Evolutionary conservation across 2,113 vertebrate species (phyloP).

Genomic region (Gallinago paraguaiae): DNA sequence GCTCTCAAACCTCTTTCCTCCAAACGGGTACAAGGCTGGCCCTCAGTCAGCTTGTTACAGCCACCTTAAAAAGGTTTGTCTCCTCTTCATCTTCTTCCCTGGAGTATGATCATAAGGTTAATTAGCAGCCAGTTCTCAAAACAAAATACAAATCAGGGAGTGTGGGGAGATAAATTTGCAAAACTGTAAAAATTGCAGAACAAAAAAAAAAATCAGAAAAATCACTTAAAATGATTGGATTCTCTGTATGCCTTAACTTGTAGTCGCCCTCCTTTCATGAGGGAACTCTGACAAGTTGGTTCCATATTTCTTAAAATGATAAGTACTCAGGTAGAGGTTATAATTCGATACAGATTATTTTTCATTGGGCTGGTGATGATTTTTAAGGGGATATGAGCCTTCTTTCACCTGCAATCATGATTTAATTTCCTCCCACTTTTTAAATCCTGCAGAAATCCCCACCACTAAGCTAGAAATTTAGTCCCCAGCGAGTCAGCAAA

Average conservation of each 20-base stretch:
- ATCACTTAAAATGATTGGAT: neutral
- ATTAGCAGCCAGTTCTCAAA: neutral
- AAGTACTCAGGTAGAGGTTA: neutral
- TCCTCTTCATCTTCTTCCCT: conserved; percentile 10
- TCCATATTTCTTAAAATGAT: neutral
- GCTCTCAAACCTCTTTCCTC: neutral
- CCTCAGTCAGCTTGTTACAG: neutral
- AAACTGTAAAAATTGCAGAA: neutral
- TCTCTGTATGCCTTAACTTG: neutral
- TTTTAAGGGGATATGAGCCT: neutral
- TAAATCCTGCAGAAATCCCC: neutral
- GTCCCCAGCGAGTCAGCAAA: neutral
- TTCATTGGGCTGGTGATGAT: neutral
- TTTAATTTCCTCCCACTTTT: neutral
- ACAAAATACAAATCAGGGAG: neutral
- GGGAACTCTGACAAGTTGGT: neutral
- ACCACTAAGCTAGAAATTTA: neutral
- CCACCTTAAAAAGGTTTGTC: neutral
- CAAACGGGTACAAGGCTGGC: neutral
- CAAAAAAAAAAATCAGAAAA: neutral
- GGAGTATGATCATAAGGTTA: neutral
- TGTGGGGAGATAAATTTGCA: neutral
- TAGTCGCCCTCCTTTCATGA: neutral
- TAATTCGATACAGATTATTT: neutral
- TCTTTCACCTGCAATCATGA: neutral